Percentiles rank a stretch among this genome's conserved stretches.
phyloP scores from a whole-genome alignment of 2,113 vertebrate species.

The Dasyprocta punctata region DNA sequence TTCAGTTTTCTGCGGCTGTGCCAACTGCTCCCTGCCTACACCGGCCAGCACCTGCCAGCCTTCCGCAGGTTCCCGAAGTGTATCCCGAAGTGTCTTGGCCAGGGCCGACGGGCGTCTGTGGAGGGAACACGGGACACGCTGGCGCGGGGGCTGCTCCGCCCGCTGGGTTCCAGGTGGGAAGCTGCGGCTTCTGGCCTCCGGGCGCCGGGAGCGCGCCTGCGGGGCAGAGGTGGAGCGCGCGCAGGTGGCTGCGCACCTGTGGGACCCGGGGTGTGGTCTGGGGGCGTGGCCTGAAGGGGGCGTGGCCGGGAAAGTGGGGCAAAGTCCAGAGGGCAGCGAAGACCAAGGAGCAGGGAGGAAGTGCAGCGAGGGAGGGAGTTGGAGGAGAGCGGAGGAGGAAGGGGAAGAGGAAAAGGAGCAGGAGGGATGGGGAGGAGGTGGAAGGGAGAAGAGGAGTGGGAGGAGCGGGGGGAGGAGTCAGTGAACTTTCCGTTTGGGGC shows the following conservation, averaged over 20 bases:
- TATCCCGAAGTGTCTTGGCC: background rate
- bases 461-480: constrained; percentile 68
- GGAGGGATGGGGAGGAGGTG: background rate
- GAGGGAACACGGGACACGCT: background rate
- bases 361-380: too few relatives aligned
- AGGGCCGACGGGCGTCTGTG: background rate
- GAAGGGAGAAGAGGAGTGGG: background rate
- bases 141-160: accelerated
- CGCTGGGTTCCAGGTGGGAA: accelerated
- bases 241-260: background rate
- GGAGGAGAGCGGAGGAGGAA: accelerated
- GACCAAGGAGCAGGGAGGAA: background rate
- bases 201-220: background rate
- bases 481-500: constrained; percentile 79
- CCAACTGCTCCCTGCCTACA: accelerated
- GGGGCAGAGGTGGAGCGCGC: background rate
- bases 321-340: background rate
- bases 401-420: background rate
- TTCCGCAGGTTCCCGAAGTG: background rate
- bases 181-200: accelerated
- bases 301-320: accelerated
- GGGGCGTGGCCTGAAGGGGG: accelerated
- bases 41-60: too few relatives aligned
- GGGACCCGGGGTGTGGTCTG: too few relatives aligned
- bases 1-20: too few relatives aligned